Evolutionary conservation across 2,888 invertebrate species (phyloP).

Genomic region (Oligia latruncula): DNA sequence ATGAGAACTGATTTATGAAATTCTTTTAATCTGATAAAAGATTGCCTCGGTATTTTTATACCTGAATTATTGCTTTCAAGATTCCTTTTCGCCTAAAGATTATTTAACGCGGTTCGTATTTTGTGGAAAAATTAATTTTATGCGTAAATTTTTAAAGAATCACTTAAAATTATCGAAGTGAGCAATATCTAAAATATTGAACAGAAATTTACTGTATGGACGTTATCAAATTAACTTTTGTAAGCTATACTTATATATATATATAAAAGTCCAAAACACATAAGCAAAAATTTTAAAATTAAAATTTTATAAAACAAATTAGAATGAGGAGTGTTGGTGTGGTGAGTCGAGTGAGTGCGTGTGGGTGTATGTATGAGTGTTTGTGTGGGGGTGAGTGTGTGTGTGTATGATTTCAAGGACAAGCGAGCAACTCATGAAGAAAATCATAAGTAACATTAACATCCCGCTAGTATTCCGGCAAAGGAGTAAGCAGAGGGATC

Average conservation of each 20-base stretch:
- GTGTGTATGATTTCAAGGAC: too few relatives aligned
- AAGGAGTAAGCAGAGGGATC: too few relatives aligned
- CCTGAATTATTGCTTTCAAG: constrained; percentile 62
- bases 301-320: too few relatives aligned
- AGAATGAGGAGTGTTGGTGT: too few relatives aligned
- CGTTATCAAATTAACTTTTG: not conserved
- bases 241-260: not conserved
- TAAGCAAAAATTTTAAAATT: too few relatives aligned
- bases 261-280: too few relatives aligned
- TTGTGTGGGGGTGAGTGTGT: too few relatives aligned
- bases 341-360: too few relatives aligned
- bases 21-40: constrained; percentile 70
- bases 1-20: constrained; percentile 65
- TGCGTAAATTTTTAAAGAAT: not conserved
- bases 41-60: constrained; percentile 63
- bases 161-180: constrained; percentile 9
- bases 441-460: not conserved
- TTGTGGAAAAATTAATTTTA: constrained; percentile 8
- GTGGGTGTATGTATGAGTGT: too few relatives aligned
- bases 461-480: too few relatives aligned
- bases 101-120: constrained; percentile 45
- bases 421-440: too few relatives aligned
- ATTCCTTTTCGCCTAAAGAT: constrained; percentile 52
- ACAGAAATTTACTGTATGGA: not conserved
- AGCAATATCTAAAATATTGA: constrained; percentile 3